phyloP scores from a whole-genome alignment of 2,797 vertebrate species.

The Catostomus latipinnis region DNA sequence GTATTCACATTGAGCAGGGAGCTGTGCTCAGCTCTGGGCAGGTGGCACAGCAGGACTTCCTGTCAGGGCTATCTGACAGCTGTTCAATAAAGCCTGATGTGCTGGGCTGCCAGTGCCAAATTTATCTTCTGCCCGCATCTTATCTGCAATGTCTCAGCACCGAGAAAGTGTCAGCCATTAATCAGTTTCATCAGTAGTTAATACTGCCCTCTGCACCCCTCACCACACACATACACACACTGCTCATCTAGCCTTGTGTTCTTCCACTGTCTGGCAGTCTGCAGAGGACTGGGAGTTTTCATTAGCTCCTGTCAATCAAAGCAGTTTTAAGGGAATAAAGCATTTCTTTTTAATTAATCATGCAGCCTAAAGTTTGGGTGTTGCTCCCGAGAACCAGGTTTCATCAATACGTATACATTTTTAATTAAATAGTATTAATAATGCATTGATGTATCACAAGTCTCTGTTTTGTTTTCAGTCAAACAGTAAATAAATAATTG shows the following conservation, averaged over 20 bases:
- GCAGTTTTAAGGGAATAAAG: neutral
- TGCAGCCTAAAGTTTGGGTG: neutral
- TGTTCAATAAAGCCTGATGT: conserved; percentile 58
- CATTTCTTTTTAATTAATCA: conserved; percentile 12
- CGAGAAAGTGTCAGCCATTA: conserved; percentile 52
- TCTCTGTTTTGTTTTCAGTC: too few relatives aligned
- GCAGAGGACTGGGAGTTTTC: conserved; percentile 19
- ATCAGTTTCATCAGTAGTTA: conserved; percentile 54
- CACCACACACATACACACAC: neutral
- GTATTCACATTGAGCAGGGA: neutral
- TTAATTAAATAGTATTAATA: too few relatives aligned
- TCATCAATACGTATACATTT: neutral
- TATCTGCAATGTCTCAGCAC: conserved; percentile 50
- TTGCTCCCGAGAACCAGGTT: neutral
- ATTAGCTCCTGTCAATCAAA: conserved; percentile 46
- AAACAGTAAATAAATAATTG: neutral
- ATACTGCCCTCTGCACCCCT: conserved; percentile 40
- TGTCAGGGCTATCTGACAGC: conserved; percentile 49
- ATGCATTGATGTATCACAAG: too few relatives aligned
- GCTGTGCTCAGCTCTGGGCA: conserved; percentile 8
- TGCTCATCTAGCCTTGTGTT: conserved; percentile 29
- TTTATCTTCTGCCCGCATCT: conserved; percentile 58
- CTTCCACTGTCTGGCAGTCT: conserved; percentile 13
- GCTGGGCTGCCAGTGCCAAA: conserved; percentile 43
- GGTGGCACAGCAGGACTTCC: conserved; percentile 36